A percentile compares a stretch with the other conserved stretches of the same genome.
Evolutionary conservation across 2,888 invertebrate genomes (phyloP).

Genomic region (Ischnura elegans): DNA sequence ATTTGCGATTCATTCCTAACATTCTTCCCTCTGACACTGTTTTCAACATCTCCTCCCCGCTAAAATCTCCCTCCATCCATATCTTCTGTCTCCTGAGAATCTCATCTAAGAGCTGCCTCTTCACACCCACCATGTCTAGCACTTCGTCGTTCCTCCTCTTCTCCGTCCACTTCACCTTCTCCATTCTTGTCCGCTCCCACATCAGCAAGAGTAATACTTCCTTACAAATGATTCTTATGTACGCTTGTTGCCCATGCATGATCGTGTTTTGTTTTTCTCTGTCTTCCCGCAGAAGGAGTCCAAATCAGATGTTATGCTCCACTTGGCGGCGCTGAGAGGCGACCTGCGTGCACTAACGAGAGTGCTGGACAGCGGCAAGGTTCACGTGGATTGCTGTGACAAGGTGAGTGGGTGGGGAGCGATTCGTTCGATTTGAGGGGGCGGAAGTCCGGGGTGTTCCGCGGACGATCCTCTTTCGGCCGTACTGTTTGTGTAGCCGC

Average conservation of each 20-base stretch:
- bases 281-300: conserved; percentile 89
- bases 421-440: background rate
- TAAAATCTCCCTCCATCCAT: too few relatives aligned
- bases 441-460: background rate
- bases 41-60: too few relatives aligned
- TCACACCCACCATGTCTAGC: too few relatives aligned
- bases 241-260: background rate
- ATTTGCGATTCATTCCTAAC: too few relatives aligned
- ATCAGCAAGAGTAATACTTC: too few relatives aligned
- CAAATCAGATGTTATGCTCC: conserved; percentile 94
- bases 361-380: conserved; percentile 94
- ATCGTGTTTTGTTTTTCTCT: background rate
- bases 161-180: too few relatives aligned
- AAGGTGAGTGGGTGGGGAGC: conserved; percentile 83
- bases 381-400: conserved; percentile 96
- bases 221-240: too few relatives aligned
- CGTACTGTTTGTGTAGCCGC: background rate
- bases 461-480: background rate
- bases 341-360: conserved; percentile 87
- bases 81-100: too few relatives aligned
- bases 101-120: too few relatives aligned
- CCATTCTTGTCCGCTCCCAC: too few relatives aligned
- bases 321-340: conserved; percentile 93
- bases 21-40: too few relatives aligned
- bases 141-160: too few relatives aligned